Evolutionary conservation across 2,888 invertebrate species (phyloP).

Genomic region (Choristoneura rosaceana): DNA sequence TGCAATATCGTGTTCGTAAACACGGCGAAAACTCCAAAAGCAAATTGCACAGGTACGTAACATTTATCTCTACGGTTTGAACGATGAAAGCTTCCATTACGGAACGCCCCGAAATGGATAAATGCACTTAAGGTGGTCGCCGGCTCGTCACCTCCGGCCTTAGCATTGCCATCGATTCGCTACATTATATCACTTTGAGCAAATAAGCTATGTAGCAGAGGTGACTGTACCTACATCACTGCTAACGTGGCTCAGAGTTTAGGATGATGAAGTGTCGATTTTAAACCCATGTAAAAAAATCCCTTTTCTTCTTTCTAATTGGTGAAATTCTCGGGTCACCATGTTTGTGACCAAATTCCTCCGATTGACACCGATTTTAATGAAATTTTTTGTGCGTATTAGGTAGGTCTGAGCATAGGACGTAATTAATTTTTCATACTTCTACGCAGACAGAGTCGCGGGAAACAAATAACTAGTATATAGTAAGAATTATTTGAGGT

Average conservation of each 20-base stretch:
- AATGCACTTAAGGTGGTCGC: constrained; percentile 74
- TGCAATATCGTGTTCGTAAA: constrained; percentile 69
- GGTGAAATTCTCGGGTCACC: too few relatives aligned
- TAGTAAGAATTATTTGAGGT: too few relatives aligned
- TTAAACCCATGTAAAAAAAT: too few relatives aligned
- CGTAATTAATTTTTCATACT: too few relatives aligned
- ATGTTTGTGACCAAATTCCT: too few relatives aligned
- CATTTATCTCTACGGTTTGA: constrained; percentile 71
- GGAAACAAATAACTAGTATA: too few relatives aligned
- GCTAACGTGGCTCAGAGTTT: neutral
- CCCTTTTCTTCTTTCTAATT: too few relatives aligned
- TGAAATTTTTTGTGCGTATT: too few relatives aligned
- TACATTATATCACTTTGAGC: constrained; percentile 55
- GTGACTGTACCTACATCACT: neutral
- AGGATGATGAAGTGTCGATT: neutral
- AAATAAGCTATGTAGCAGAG: constrained; percentile 34
- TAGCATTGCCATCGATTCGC: constrained; percentile 54
- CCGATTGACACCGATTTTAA: too few relatives aligned
- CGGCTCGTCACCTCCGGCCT: constrained; percentile 45
- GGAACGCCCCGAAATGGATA: constrained; percentile 69
- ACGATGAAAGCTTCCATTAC: constrained; percentile 78
- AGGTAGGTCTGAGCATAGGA: too few relatives aligned
- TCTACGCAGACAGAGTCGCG: too few relatives aligned
- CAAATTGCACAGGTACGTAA: constrained; percentile 72
- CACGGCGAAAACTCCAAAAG: constrained; percentile 72